These are phyloP conservation scores for Chelonoidis abingdonii DNA, from an alignment of 2,113 vertebrate species.

Conservation along the genomic window DNA sequence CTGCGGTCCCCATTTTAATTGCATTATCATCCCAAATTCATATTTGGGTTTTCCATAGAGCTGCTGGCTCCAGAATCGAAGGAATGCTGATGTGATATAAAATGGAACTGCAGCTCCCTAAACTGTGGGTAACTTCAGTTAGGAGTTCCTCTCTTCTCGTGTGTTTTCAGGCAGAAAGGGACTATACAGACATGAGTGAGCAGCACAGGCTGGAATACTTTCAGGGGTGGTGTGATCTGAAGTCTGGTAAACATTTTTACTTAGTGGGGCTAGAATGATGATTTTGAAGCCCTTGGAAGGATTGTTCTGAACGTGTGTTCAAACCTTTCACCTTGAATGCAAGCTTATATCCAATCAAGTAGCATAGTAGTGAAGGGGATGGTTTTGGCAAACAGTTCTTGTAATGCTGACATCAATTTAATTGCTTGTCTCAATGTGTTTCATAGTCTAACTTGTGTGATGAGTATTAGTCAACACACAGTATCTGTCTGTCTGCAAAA, in stretches of 20 bases:
- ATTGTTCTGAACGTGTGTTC: neutral
- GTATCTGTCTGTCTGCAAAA: neutral
- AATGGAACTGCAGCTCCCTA: neutral
- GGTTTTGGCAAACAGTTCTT: neutral
- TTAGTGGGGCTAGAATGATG: neutral
- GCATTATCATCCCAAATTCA: neutral
- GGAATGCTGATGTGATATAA: fast-evolving
- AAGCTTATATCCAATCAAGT: neutral
- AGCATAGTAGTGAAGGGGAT: neutral
- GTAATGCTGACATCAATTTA: neutral
- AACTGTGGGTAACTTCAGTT: neutral
- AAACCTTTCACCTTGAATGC: neutral
- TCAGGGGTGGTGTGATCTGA: neutral
- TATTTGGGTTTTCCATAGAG: neutral
- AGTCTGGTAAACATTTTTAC: neutral
- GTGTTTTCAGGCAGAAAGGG: neutral
- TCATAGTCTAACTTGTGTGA: neutral
- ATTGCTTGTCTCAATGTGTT: neutral
- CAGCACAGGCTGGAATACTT: neutral
- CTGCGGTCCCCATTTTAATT: neutral
- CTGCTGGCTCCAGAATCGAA: fast-evolving
- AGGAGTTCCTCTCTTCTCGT: neutral
- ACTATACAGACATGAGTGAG: neutral
- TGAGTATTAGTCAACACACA: neutral
- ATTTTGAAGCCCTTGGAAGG: neutral